phyloP scores from a whole-genome alignment of 2,797 vertebrate genomes.

The Danio jaintianensis region DNA sequence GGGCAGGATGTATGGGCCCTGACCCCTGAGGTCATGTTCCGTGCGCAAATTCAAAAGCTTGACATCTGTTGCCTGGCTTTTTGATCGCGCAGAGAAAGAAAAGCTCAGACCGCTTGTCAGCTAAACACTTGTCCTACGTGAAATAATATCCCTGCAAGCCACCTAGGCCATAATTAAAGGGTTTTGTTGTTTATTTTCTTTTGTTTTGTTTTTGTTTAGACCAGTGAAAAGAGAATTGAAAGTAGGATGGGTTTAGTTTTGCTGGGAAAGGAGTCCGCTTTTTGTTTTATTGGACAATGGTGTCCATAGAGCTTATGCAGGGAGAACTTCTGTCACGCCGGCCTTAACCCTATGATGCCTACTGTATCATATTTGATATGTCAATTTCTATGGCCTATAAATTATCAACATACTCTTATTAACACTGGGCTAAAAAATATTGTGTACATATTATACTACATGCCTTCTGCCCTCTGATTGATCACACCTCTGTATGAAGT shows the following conservation, averaged over 20 bases:
- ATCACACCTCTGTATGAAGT: background rate
- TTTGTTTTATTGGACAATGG: conserved; percentile 58
- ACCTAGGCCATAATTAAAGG: conserved; percentile 74
- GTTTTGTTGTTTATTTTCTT: conserved; percentile 55
- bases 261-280: conserved; percentile 53
- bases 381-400: background rate
- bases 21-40: conserved; percentile 81
- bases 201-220: conserved; percentile 61
- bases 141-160: conserved; percentile 83
- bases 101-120: conserved; percentile 74
- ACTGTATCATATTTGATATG: conserved; percentile 9
- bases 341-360: conserved; percentile 7
- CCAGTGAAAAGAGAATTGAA: conserved; percentile 64
- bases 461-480: background rate
- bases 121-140: conserved; percentile 69
- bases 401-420: background rate
- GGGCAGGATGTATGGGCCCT: conserved; percentile 76
- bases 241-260: conserved; percentile 76
- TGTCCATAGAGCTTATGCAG: conserved; percentile 46
- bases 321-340: conserved; percentile 41
- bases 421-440: background rate
- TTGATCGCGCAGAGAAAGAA: conserved; percentile 69
- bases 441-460: background rate
- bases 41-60: conserved; percentile 78
- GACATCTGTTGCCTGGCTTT: conserved; percentile 84